Base-by-base conservation (phyloP, 1,140 invertebrate species). In the Laupala kohalensis region DNA sequence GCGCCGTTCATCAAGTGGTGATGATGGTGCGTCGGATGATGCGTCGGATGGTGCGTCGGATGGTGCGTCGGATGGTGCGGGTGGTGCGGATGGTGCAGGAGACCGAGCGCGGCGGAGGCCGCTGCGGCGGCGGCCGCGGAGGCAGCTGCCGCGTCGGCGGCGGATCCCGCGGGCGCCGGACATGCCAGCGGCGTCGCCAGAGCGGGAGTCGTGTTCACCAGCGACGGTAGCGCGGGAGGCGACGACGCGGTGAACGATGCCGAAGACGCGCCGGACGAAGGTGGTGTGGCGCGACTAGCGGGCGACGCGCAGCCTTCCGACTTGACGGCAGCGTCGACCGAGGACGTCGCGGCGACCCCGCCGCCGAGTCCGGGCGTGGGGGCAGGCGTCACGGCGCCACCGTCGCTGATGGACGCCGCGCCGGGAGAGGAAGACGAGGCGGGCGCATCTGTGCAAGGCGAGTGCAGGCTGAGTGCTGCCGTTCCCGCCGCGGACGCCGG, bases 321-420 rank as follows among this genome's bases (percentile, higher is more conserved):
- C 26, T 37, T 63, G 69, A 25, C 69, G 69, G 71, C 69, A 67
- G n/a, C 79, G 78, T 73, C 70, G 1, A 25, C 29, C n/a, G 70
- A 64, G 63, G 24, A 0, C 9, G 63, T 24, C 28, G 78, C 6
- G 77, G 77, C 25, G 80, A 81, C 0, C 81, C 76, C 9, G 82
- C 80, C 69, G 82, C 81, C 23, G 79, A 78, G 9, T 81, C 79
- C 69, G 81, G 81, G 64, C 82, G 80, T n/a, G 77, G 74, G 6
- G 76, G 75, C 5, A 81, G 81, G 19, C 79, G 78, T n/a, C n/a
- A n/a, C 9, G 82, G 1, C 37, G 9, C 9, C 37, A 3, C 25
- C 25, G 4, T 19, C 25, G 25, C 25, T 15, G n/a, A 4, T n/a
- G 3, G 26, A 25, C 25, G 15, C 15, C 25, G 26, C 29, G 29